Percentiles rank a stretch among this genome's conserved stretches.
These are phyloP conservation scores for Calcarius lapponicus DNA, from an alignment of 2,797 vertebrate species.

Conservation along the genomic window DNA sequence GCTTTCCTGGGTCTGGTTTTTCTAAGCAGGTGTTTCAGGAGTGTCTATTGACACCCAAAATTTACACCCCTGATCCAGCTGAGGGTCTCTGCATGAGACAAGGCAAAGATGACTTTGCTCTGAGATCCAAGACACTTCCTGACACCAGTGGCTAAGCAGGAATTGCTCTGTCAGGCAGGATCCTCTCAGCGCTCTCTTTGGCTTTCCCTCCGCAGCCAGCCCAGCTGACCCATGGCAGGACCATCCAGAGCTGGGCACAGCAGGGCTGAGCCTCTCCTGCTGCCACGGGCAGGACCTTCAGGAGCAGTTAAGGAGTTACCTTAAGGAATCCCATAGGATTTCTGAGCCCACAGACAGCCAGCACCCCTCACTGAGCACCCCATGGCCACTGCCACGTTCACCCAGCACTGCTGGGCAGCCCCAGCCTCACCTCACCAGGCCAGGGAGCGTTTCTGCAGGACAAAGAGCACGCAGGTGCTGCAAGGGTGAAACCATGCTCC, in stretches of 20 bases:
- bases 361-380: not conserved
- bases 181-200: not conserved
- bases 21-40: not conserved
- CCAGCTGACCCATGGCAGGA: rapidly evolving
- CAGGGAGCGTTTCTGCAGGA: not conserved
- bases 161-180: not conserved
- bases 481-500: not conserved
- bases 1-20: not conserved
- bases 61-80: not conserved
- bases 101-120: not conserved
- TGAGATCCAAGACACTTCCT: not conserved
- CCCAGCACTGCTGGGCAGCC: not conserved
- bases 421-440: not conserved
- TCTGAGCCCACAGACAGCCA: not conserved
- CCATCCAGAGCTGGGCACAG: not conserved
- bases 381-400: not conserved
- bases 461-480: not conserved
- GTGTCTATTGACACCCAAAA: not conserved
- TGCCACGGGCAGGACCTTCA: not conserved
- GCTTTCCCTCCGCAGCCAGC: not conserved
- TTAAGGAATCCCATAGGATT: not conserved
- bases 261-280: not conserved
- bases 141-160: not conserved
- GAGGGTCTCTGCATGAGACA: not conserved
- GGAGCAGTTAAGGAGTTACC: not conserved